Evolutionary conservation across 1,140 invertebrate genomes (phyloP), one percentile per base, ranked within the genome.

Genomic region (Pachyrhynchus sulphureomaculatus): DNA sequence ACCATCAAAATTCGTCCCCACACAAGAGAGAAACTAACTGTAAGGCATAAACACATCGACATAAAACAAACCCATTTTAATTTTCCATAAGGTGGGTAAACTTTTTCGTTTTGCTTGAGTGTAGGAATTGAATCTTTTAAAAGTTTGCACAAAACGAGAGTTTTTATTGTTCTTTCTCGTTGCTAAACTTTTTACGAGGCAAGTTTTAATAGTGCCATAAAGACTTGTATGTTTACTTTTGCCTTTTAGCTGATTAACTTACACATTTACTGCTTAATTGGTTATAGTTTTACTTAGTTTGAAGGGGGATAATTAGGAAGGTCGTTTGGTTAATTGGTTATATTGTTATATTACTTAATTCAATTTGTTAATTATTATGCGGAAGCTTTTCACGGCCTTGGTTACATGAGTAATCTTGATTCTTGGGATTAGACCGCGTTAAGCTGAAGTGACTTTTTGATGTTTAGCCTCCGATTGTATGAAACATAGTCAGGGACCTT

Each of bases 181-280:
- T 48, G 33, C 47, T 20, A 26, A 57, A 33, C 44, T 57, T 57
- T 57, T 57, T 57, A 56, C 53, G 42, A 33, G 42, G 26, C 54
- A 57, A 57, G 15, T 57, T 57, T 57, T 57, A 57, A 57, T 57
- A 48, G 54, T 26, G 33, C 54, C 54, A 48, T 57, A 57, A 57
- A 57, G 42, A 47, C 29, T 45, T 12, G 41, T 24, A 26, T 21
- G 33, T 53, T 53, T 53, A 39, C 34, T 32, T 57, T 57, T 47
- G 54, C 54, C 54, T 57, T 48, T 57, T 48, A 37, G 42, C 44
- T 57, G 54, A 57, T 57, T 57, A 48, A 41, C 42, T 37, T 48
- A 39, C 15, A 4, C 8, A 17, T 55, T 55, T 44, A 4, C 15
- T 13, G 12, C 20, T 20, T 55, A 55, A 55, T 55, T 55, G 44